phyloP scores from a whole-genome alignment of 2,888 invertebrate species.

The Pollenia angustigena region DNA sequence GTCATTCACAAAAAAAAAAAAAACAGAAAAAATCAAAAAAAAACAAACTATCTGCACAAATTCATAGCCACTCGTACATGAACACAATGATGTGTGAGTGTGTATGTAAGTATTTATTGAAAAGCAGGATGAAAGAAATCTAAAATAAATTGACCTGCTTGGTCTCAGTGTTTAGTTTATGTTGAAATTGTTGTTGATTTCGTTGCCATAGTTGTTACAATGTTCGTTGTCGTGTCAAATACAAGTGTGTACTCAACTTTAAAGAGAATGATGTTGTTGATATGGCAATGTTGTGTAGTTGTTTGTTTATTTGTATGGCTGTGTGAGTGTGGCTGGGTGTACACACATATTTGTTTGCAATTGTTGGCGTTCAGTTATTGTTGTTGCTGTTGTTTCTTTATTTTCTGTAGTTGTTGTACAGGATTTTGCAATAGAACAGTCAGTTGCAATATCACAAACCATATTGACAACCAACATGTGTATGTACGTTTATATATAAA shows the following conservation, averaged over 20 bases:
- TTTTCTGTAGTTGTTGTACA: constrained; percentile 73
- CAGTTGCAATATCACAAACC: constrained; percentile 68
- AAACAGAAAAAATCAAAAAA: background rate
- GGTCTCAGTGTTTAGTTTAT: constrained; percentile 59
- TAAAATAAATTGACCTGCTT: constrained; percentile 73
- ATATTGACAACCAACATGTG: constrained; percentile 54
- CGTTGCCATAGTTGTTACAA: constrained; percentile 35
- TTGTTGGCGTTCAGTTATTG: constrained; percentile 65
- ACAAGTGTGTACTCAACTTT: constrained; percentile 71
- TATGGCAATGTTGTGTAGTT: constrained; percentile 49
- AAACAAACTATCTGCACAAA: constrained; percentile 42
- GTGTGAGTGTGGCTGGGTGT: constrained; percentile 42
- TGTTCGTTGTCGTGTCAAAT: constrained; percentile 68
- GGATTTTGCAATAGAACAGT: constrained; percentile 73
- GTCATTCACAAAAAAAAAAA: constrained; percentile 16
- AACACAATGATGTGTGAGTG: constrained; percentile 14
- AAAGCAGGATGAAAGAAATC: constrained; percentile 65
- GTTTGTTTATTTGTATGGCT: constrained; percentile 4
- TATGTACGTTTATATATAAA: background rate
- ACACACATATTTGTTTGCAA: constrained; percentile 48
- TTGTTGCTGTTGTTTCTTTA: constrained; percentile 69
- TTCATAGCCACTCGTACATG: constrained; percentile 37
- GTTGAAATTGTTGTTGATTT: constrained; percentile 8
- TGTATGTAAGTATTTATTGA: constrained; percentile 42
- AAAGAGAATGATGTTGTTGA: constrained; percentile 65